Evolutionary conservation across 2,113 vertebrate species (phyloP), one percentile per base, ranked within the genome.

Genomic region (Lipophrys pholis): DNA sequence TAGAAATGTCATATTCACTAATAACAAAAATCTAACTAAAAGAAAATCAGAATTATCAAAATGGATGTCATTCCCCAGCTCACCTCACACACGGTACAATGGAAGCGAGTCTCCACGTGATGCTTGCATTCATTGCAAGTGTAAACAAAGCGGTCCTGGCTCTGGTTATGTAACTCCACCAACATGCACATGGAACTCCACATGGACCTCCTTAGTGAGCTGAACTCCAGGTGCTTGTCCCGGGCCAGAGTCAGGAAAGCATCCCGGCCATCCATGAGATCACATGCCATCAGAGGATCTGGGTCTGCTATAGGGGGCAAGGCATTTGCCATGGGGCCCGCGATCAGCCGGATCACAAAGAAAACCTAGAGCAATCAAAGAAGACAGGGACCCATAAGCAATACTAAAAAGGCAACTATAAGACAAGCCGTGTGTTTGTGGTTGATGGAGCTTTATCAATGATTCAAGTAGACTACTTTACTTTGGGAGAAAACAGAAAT

Each of bases 171-270:
- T 72, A 99, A 87, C 78, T 99, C 98, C 76, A 99, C 98, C 82
- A 99, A 87, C 98, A 99, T 99, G 87, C 97, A 99, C 96, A 96
- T 99, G 57, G 97, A 97, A 76, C 97, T 99, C 98, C 98, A 99
- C 90, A 94, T 95, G 70, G 97, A 96, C 75, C 98, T 93, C 49
- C 98, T 91, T 1, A 99, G 85, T 0, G 98, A 99, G 8, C 96
- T 97, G 88, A 99, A 99, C 90, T 99, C 98, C 78, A 99, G 92
- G 85, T 99, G 97, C 82, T 99, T 99, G 91, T 99, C 97, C 76
- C 97, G 93, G 4, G 97, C 97, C n/a, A 99, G 79, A 1, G 98
- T 99, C 14, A 99, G 94, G 81, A 99, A 99, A 73, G 98, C 98
- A 72, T 99, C 98, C 0, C 97, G 95, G 30, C 97, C 98, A 7